Evolutionary conservation across 2,797 vertebrate genomes (phyloP).

Genomic region (Rhinogobio ventralis): DNA sequence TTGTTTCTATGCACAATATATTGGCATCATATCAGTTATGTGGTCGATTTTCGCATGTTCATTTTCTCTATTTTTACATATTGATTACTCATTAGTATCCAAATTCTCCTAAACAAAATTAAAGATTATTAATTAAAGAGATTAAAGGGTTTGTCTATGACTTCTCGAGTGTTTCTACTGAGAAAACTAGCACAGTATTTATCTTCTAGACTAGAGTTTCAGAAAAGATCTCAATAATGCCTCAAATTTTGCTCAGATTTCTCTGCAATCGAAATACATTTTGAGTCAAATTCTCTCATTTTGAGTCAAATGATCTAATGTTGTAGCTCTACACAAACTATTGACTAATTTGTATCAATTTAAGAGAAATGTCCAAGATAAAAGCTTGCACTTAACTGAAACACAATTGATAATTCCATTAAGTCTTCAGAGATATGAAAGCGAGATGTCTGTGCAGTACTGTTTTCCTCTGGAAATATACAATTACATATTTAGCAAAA

Average conservation of each 20-base stretch:
- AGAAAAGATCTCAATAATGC: not conserved
- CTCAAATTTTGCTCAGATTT: not conserved
- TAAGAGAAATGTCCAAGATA: not conserved
- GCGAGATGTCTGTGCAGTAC: not conserved
- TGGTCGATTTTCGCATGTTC: too few species aligned
- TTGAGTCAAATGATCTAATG: not conserved
- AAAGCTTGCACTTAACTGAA: not conserved
- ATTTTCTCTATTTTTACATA: not conserved
- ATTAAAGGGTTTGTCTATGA: not conserved
- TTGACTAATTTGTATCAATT: not conserved
- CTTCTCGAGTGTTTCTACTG: not conserved
- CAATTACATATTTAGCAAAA: constrained; percentile 1
- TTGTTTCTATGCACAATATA: not conserved
- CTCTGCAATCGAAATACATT: not conserved
- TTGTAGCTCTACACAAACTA: not conserved
- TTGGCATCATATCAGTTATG: not conserved
- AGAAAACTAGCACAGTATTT: not conserved
- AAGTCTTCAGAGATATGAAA: not conserved
- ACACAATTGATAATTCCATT: not conserved
- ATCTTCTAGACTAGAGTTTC: too few species aligned
- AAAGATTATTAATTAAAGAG: too few species aligned
- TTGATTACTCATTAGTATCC: not conserved
- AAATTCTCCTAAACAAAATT: not conserved
- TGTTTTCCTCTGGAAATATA: not conserved
- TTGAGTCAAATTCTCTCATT: not conserved